Conservation (phyloP, 2,113 vertebrate genomes). For the Pollimyrus isidori region DNA sequence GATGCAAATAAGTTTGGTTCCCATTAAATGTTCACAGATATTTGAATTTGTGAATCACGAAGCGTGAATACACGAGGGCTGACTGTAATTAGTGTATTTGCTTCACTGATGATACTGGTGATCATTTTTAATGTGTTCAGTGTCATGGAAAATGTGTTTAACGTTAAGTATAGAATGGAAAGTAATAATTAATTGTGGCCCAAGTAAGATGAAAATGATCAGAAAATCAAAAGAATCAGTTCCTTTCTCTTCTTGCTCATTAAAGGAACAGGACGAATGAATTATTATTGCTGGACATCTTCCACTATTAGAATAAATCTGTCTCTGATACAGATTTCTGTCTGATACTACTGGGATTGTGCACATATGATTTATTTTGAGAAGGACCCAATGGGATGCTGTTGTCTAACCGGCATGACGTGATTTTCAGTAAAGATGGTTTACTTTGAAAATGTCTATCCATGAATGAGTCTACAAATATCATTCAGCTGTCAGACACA, state of each 20-base stretch:
- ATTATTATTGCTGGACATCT: background rate
- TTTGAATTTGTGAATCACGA: too few relatives aligned
- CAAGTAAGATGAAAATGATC: background rate
- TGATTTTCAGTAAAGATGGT: background rate
- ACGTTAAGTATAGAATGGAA: background rate
- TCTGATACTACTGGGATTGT: background rate
- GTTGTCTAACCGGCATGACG: background rate
- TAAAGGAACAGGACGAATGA: background rate
- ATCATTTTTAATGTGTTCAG: background rate
- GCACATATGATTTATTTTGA: background rate
- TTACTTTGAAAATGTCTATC: background rate
- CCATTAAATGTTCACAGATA: too few relatives aligned
- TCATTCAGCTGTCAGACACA: background rate
- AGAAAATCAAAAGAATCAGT: background rate
- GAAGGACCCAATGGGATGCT: background rate
- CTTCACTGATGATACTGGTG: background rate
- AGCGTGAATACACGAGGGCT: too few relatives aligned
- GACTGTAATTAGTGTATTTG: background rate
- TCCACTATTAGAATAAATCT: background rate
- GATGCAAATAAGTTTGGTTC: too few relatives aligned
- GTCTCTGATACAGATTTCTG: background rate
- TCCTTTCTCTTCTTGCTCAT: background rate
- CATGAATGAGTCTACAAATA: background rate
- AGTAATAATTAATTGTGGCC: background rate
- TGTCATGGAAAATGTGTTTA: background rate